Conservation (phyloP, 2,113 vertebrate genomes). For the Elephas maximus region DNA sequence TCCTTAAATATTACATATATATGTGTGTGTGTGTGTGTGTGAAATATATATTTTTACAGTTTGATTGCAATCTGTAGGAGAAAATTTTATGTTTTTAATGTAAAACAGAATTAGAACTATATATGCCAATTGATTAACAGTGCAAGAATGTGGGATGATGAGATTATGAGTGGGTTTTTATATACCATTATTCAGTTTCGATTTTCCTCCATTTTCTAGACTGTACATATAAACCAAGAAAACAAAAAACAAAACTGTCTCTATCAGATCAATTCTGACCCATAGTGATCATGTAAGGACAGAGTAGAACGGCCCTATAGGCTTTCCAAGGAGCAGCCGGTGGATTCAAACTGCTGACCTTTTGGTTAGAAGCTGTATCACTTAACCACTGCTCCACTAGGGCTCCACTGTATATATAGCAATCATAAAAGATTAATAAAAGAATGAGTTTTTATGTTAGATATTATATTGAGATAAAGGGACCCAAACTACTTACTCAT, state of each 20-base stretch:
- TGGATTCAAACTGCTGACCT: too few species aligned
- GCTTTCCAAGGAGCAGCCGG: too few species aligned
- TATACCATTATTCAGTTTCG: background rate
- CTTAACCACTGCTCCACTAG: too few species aligned
- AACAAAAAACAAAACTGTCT: too few species aligned
- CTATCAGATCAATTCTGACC: too few species aligned
- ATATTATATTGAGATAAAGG: background rate
- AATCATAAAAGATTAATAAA: background rate
- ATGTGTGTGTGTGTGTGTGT: background rate
- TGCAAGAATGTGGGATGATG: background rate
- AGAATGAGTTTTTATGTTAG: constrained; percentile 40
- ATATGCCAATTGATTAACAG: background rate
- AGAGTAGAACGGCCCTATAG: too few species aligned
- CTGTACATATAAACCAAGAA: background rate
- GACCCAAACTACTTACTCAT: background rate
- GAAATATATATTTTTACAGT: background rate
- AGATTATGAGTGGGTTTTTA: background rate
- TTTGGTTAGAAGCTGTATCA: too few species aligned
- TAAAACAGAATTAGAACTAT: constrained; percentile 7
- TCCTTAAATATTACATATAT: background rate
- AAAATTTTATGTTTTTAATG: background rate
- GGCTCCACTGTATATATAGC: background rate
- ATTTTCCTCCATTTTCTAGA: background rate
- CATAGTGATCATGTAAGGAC: too few species aligned
- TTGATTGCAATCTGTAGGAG: background rate